phyloP scores from a whole-genome alignment of 1,140 invertebrate species.

The Polypedilum pembai region DNA sequence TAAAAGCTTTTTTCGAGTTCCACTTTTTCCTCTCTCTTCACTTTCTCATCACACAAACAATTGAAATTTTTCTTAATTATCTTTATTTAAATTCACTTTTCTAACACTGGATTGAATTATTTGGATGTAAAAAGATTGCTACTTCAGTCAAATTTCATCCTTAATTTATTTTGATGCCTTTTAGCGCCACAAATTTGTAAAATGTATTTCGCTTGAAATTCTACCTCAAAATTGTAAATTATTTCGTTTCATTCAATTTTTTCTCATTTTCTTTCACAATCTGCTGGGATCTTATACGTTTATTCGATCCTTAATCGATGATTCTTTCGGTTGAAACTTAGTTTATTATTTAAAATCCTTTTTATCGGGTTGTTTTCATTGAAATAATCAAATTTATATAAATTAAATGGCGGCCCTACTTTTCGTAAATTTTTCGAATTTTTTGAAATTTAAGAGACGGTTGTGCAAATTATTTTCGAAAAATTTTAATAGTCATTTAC shows the following conservation, averaged over 20 bases:
- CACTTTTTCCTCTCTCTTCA: background rate
- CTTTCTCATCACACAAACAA: conserved; percentile 17
- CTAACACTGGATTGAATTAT: background rate
- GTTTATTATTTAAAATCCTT: background rate
- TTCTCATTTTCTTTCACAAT: background rate
- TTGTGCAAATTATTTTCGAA: too few relatives aligned
- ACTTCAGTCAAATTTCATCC: background rate
- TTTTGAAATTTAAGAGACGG: background rate
- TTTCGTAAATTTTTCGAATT: background rate
- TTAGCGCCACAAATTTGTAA: background rate
- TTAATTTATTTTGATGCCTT: background rate
- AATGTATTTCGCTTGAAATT: background rate
- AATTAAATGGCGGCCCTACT: background rate
- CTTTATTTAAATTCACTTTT: background rate
- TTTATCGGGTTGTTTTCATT: background rate
- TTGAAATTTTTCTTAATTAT: background rate
- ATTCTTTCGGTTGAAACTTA: background rate
- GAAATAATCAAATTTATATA: background rate
- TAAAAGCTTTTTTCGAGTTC: background rate
- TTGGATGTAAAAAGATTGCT: background rate
- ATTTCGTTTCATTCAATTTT: conserved; percentile 13
- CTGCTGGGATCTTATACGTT: background rate
- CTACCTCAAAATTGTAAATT: background rate
- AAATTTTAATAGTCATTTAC: too few relatives aligned
- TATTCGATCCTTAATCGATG: background rate